Percentiles rank a stretch among this genome's conserved stretches.
Evolutionary conservation across 2,888 invertebrate genomes (phyloP).

Genomic region (Amphiduros pacificus): DNA sequence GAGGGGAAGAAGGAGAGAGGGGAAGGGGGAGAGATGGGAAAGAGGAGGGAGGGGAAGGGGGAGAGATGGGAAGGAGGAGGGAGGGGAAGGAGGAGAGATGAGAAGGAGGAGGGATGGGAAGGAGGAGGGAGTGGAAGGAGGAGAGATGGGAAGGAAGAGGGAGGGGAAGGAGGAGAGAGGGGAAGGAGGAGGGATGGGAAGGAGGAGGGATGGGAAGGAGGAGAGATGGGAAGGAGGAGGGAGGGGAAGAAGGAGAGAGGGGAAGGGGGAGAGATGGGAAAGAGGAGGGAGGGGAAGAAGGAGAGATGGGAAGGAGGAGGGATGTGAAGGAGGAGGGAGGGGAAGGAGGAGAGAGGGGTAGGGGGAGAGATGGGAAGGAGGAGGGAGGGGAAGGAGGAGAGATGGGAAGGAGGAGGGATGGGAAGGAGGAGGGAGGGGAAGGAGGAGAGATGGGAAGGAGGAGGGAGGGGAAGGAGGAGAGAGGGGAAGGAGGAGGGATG

Average conservation of each 20-base stretch:
- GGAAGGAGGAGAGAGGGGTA: not conserved
- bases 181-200: not conserved
- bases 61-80: not conserved
- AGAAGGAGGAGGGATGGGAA: not conserved
- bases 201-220: not conserved
- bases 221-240: not conserved
- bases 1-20: not conserved
- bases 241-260: not conserved
- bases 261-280: not conserved
- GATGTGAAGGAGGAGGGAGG: not conserved
- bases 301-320: not conserved
- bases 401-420: not conserved
- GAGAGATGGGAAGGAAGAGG: not conserved
- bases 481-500: not conserved
- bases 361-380: not conserved
- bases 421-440: not conserved
- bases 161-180: not conserved
- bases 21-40: not conserved
- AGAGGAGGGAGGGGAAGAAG: not conserved
- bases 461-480: not conserved
- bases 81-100: not conserved
- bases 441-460: not conserved
- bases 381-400: not conserved
- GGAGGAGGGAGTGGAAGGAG: not conserved
- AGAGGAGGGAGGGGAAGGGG: not conserved